These are phyloP conservation scores for Caracal caracal DNA, from an alignment of 2,113 vertebrate genomes.

Conservation along the genomic window DNA sequence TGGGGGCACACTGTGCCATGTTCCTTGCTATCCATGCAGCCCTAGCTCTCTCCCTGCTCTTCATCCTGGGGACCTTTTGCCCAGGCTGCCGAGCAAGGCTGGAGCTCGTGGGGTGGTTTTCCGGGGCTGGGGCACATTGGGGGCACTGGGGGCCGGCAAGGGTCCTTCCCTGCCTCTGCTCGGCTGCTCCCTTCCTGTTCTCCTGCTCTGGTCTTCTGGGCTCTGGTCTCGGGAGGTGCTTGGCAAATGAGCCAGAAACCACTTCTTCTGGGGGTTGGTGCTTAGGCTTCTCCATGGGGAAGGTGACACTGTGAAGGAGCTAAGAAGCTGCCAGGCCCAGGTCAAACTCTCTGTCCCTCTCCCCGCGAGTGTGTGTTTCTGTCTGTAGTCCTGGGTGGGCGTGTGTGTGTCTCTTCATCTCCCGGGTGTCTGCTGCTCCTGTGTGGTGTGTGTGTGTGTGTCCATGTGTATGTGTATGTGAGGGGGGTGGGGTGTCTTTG, in stretches of 20 bases:
- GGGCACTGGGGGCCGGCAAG: background rate
- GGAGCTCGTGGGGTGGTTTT: background rate
- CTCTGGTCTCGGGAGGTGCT: background rate
- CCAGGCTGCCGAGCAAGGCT: background rate
- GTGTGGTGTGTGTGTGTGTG: background rate
- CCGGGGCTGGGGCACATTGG: background rate
- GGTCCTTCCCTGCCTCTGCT: background rate
- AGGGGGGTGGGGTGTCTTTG: background rate
- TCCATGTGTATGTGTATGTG: background rate
- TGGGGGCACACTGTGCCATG: background rate
- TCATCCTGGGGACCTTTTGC: background rate
- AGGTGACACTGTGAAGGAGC: constrained; percentile 53
- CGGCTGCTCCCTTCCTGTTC: background rate
- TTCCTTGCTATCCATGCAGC: background rate
- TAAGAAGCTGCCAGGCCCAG: constrained; percentile 34
- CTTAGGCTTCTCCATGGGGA: constrained; percentile 43
- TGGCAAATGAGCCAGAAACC: background rate
- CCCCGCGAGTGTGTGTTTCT: background rate
- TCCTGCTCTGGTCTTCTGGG: constrained; percentile 7
- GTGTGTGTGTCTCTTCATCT: background rate
- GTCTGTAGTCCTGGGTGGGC: background rate
- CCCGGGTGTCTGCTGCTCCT: background rate
- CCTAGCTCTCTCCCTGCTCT: background rate
- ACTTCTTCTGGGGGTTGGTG: constrained; percentile 39
- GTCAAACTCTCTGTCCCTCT: background rate